Evolutionary conservation across 2,113 vertebrate genomes (phyloP).

Genomic region (Hassar affinis): DNA sequence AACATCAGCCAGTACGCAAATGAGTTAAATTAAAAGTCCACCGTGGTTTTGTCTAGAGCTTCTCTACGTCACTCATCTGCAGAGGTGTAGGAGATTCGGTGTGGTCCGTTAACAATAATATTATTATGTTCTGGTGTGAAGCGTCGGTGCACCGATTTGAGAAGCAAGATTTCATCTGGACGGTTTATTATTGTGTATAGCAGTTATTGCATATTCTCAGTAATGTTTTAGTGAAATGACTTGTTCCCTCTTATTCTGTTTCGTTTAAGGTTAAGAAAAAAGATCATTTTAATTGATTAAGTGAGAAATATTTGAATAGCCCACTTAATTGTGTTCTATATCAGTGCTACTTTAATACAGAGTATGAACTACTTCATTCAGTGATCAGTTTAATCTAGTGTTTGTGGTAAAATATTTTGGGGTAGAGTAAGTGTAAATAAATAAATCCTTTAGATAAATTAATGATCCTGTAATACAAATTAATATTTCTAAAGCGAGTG

Average conservation of each 20-base stretch:
- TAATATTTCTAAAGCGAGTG: background rate
- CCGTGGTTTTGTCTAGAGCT: conserved; percentile 39
- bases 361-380: too few relatives aligned
- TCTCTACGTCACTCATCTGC: conserved; percentile 24
- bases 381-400: background rate
- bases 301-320: background rate
- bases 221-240: background rate
- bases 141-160: background rate
- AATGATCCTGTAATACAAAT: background rate
- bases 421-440: background rate
- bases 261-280: background rate
- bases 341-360: background rate
- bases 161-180: background rate
- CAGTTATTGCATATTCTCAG: background rate
- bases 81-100: conserved; percentile 14
- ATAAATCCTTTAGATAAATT: background rate
- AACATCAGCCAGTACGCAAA: background rate
- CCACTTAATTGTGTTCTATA: background rate
- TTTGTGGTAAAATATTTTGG: background rate
- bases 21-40: conserved; percentile 25
- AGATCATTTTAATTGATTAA: background rate
- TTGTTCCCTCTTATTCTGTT: background rate
- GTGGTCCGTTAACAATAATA: conserved; percentile 21
- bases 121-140: background rate
- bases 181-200: background rate